Base-by-base conservation (phyloP, 2,113 vertebrate species). In the Actinemys pallida region DNA sequence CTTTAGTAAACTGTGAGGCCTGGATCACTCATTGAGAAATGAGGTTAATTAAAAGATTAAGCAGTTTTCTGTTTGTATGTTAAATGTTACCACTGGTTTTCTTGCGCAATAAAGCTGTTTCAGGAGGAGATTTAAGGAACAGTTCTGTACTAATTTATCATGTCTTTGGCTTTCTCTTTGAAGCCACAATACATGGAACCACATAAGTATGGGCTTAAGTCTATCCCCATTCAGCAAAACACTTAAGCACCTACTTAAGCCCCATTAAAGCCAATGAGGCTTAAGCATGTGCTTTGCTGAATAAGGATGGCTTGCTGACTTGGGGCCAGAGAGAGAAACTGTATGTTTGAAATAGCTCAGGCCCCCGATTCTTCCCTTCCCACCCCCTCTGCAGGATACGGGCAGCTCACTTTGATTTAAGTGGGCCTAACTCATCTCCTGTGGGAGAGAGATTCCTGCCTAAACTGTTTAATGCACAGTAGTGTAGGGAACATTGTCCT, bases 1-100 rank as follows among this genome's bases (percentile, higher is more conserved):
- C 84, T 96, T 95, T 96, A 90, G 91, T 89, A 94, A 90, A 92
- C 90, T 88, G 90, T 20, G 88, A 81, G 86, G 90, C 88, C 88
- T 83, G 3, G 69, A 57, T 92, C 95, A 83, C 94, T 93, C 90
- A 54, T 86, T 3, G 91, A 91, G 95, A 91, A 92, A 82, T 1
- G 0, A 20, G 59, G 90, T 95, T 96, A 95, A 95, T 95, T 92
- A 90, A 92, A 24, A 91, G 95, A 10, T 92, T 20, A 50, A 83
- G 76, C 35, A 1, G 17, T 56, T 82, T 57, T 42, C 6, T 47
- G 65, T 72, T 22, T 62, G 86, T 2, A 12, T 5, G 29, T 3
- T 1, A 47, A 78, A 78, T 8, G 6, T 78, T 78, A 47, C 25
- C 42, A 47, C 0, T 8, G 83, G 50, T 85, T 93, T 53, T 87